A percentile compares a stretch with the other conserved stretches of the same genome.
Conservation (phyloP, 2,888 invertebrate species). For the Drosophila eohydei region DNA sequence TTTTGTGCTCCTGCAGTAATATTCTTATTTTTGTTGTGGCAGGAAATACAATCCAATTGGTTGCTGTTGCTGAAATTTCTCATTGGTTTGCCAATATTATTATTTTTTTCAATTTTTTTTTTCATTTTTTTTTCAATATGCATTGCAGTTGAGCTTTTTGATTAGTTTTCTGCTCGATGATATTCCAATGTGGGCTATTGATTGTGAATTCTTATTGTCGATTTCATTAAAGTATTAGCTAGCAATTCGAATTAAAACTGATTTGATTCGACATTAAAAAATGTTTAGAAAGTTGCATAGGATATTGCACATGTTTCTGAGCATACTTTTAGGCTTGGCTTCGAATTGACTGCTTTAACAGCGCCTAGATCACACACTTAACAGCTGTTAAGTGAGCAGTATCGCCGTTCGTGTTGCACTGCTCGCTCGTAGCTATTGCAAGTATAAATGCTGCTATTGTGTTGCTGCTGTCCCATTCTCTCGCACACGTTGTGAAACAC, state of each 20-base stretch:
- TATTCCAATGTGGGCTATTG: conserved; percentile 43
- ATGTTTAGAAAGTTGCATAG: background rate
- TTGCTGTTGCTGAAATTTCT: conserved; percentile 52
- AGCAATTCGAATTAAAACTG: conserved; percentile 12
- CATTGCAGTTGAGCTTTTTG: conserved; percentile 62
- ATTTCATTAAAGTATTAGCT: conserved; percentile 5
- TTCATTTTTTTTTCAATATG: conserved; percentile 10
- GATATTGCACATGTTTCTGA: background rate
- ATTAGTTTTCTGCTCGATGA: conserved; percentile 56
- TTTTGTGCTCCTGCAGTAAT: conserved; percentile 27
- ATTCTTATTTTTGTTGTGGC: conserved; percentile 40
- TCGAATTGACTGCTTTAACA: conserved; percentile 1
- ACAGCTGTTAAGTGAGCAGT: conserved; percentile 9
- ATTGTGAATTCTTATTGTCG: conserved; percentile 34
- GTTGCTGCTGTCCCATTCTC: background rate
- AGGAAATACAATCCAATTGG: conserved; percentile 53
- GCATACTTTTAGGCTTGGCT: conserved; percentile 41
- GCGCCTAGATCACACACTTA: background rate
- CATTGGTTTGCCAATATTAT: conserved; percentile 64
- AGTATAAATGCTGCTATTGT: conserved; percentile 1
- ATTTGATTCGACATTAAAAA: background rate
- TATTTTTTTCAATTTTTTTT: conserved; percentile 29
- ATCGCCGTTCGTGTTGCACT: background rate
- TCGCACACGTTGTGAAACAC: conserved; percentile 6
- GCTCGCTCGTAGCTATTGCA: background rate